Conservation (phyloP, 2,888 invertebrate genomes). For the Lysandra bellargus region DNA sequence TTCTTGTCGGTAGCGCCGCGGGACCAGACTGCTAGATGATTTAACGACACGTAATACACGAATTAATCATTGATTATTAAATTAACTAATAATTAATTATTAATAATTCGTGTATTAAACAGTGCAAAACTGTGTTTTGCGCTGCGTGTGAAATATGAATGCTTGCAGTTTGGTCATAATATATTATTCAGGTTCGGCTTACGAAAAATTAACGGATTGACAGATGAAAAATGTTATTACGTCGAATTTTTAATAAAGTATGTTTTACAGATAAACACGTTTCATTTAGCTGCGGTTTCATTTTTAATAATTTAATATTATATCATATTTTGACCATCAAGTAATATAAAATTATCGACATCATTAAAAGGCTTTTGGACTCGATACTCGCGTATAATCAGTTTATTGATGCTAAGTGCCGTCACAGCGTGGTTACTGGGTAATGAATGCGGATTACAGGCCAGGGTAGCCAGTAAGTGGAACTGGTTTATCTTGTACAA, state of each 20-base stretch:
- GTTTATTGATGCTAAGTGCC: slow-evolving; percentile 3
- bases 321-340: not conserved
- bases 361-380: not conserved
- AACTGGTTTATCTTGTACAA: too few species aligned
- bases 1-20: not conserved
- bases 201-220: not conserved
- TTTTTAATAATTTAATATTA: not conserved
- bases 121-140: too few species aligned
- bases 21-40: not conserved
- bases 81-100: too few species aligned
- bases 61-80: too few species aligned
- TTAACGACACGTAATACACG: too few species aligned
- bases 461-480: not conserved
- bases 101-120: too few species aligned
- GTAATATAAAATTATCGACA: not conserved
- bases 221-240: not conserved
- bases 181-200: not conserved
- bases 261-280: too few species aligned
- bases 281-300: not conserved
- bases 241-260: not conserved
- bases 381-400: not conserved
- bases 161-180: not conserved
- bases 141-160: not conserved
- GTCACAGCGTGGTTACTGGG: not conserved
- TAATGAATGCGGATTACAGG: not conserved